Percentiles rank a stretch among this genome's conserved stretches.
Conservation (phyloP, 2,113 vertebrate species). For the Puffinus mauretanicus region DNA sequence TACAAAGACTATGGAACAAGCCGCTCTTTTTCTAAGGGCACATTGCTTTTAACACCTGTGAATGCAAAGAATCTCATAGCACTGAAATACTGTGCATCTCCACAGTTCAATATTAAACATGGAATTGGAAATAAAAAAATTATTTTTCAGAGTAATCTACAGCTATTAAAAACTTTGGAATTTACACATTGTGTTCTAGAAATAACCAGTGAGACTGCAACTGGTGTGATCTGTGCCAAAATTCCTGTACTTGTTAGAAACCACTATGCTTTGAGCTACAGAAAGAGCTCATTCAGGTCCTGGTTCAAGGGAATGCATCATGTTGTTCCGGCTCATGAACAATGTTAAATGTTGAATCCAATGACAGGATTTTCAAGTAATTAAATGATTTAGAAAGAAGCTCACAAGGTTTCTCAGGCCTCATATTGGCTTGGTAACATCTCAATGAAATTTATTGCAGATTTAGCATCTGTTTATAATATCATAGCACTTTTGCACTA, state of each 20-base stretch:
- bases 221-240: slow-evolving; percentile 24
- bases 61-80: neutral
- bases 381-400: neutral
- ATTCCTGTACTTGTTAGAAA: slow-evolving; percentile 50
- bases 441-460: neutral
- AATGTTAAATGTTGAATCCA: slow-evolving; percentile 16
- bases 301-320: slow-evolving; percentile 20
- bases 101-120: neutral
- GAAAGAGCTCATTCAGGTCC: slow-evolving; percentile 56
- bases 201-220: slow-evolving; percentile 2
- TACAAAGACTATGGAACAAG: neutral
- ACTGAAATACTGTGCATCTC: neutral
- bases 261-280: slow-evolving; percentile 46
- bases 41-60: neutral
- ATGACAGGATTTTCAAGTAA: slow-evolving; percentile 9
- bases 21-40: neutral
- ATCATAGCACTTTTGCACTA: neutral
- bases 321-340: slow-evolving; percentile 28
- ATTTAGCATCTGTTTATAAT: neutral
- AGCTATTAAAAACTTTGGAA: neutral
- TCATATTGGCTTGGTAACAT: neutral
- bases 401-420: neutral
- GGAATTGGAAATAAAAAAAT: neutral
- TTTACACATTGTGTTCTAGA: neutral
- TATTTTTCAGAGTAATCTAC: neutral